These are phyloP conservation scores for Noturus placidus DNA, from an alignment of 2,113 vertebrate species.

Conservation along the genomic window DNA sequence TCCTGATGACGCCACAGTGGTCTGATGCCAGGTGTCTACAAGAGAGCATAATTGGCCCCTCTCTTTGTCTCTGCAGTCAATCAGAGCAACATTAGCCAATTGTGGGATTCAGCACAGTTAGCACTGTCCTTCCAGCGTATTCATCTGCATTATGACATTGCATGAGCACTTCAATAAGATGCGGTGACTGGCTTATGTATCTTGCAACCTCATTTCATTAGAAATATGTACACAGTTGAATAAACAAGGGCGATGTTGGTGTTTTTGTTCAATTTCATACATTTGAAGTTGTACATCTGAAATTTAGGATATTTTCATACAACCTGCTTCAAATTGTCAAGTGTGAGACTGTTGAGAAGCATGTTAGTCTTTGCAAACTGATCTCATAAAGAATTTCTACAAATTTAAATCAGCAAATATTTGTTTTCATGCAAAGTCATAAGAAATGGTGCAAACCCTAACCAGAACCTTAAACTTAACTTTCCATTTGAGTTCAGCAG, in stretches of 20 bases:
- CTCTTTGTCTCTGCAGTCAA: neutral
- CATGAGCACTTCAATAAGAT: neutral
- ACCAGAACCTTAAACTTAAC: neutral
- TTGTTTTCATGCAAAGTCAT: neutral
- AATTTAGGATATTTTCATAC: neutral
- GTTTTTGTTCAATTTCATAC: neutral
- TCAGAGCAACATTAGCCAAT: neutral
- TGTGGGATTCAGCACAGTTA: neutral
- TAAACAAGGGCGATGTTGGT: neutral
- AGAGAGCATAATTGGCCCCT: neutral
- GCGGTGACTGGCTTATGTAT: neutral
- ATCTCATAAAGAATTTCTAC: neutral
- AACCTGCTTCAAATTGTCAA: neutral
- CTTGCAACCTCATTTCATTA: neutral
- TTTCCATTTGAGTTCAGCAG: neutral
- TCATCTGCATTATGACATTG: slow-evolving; percentile 12
- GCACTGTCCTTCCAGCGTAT: neutral
- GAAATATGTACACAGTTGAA: neutral
- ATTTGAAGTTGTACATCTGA: neutral
- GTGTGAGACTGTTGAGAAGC: neutral
- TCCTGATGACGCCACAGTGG: neutral
- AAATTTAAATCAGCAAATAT: neutral
- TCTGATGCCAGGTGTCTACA: neutral
- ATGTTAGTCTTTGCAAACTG: neutral
- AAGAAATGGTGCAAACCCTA: neutral